Evolutionary conservation across 2,888 invertebrate species (phyloP).

Genomic region (Oscheius myriophilus): DNA sequence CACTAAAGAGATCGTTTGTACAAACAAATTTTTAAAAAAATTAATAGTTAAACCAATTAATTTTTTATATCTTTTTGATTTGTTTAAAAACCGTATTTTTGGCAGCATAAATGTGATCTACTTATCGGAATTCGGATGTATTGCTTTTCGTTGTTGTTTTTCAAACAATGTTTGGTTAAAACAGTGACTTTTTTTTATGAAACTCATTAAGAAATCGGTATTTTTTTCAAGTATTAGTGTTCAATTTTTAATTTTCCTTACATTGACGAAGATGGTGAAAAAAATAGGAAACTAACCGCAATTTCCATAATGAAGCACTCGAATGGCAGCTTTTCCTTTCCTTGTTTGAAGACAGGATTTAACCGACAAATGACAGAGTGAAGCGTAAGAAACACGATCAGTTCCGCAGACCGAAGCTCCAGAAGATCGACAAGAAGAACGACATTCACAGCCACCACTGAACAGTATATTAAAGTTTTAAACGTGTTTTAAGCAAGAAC

Average conservation of each 20-base stretch:
- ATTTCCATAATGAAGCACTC: constrained; percentile 42
- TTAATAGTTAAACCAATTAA: too few relatives aligned
- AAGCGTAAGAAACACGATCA: constrained; percentile 53
- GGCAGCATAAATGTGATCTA: too few relatives aligned
- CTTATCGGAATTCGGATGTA: too few relatives aligned
- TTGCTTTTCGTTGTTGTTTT: too few relatives aligned
- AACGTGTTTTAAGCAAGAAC: neutral
- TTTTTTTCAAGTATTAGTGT: too few relatives aligned
- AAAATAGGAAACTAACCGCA: constrained; percentile 59
- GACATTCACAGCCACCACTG: constrained; percentile 55
- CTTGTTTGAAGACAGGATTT: constrained; percentile 44
- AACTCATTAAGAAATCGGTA: too few relatives aligned
- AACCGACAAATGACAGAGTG: constrained; percentile 53
- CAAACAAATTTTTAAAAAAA: neutral
- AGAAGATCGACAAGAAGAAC: constrained; percentile 38
- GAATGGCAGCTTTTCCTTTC: constrained; percentile 34
- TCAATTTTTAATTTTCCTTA: too few relatives aligned
- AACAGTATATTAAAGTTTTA: neutral
- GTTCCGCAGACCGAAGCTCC: constrained; percentile 45
- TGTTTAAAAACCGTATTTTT: too few relatives aligned
- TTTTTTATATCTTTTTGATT: too few relatives aligned
- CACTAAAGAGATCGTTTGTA: neutral
- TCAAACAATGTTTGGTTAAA: too few relatives aligned
- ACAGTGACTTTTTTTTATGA: too few relatives aligned
- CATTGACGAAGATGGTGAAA: too few relatives aligned